Percentiles rank a stretch among this genome's conserved stretches.
phyloP scores from a whole-genome alignment of 1,140 invertebrate genomes.

The Drosophila nikananu region DNA sequence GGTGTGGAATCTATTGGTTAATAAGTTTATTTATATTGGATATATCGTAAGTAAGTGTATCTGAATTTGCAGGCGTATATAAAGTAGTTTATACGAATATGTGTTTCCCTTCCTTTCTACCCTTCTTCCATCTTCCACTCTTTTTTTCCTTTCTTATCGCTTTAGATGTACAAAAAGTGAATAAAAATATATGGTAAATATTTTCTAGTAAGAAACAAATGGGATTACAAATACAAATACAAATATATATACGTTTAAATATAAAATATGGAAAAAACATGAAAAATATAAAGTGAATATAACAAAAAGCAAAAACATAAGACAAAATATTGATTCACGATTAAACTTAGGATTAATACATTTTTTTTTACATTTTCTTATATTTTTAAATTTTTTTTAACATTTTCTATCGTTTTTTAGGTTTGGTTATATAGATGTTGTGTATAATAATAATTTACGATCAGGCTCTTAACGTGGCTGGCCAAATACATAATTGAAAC shows the following conservation, averaged over 20 bases:
- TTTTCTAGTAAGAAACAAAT: constrained; percentile 38
- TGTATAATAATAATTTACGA: constrained; percentile 66
- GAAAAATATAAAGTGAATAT: constrained; percentile 20
- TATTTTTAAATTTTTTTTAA: constrained; percentile 50
- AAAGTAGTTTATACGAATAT: constrained; percentile 67
- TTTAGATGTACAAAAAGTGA: constrained; percentile 55
- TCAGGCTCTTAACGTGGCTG: constrained; percentile 76
- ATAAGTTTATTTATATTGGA: constrained; percentile 60
- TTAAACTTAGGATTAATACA: constrained; percentile 67
- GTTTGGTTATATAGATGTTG: constrained; percentile 57
- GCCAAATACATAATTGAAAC: constrained; percentile 44
- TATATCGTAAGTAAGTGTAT: constrained; percentile 40
- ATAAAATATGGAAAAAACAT: constrained; percentile 29
- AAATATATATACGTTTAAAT: constrained; percentile 39
- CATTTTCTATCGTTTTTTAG: constrained; percentile 35
- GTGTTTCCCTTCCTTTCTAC: constrained; percentile 49
- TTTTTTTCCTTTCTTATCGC: constrained; percentile 20
- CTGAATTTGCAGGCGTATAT: constrained; percentile 44
- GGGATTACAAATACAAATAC: constrained; percentile 37
- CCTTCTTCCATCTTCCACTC: constrained; percentile 2
- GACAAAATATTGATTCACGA: constrained; percentile 61
- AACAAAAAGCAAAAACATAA: constrained; percentile 56
- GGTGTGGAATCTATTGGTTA: constrained; percentile 69
- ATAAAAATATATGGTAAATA: constrained; percentile 59
- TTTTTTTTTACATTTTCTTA: constrained; percentile 49